phyloP scores from a whole-genome alignment of 2,888 invertebrate genomes.

The Rhimphoctona megacephalus region DNA sequence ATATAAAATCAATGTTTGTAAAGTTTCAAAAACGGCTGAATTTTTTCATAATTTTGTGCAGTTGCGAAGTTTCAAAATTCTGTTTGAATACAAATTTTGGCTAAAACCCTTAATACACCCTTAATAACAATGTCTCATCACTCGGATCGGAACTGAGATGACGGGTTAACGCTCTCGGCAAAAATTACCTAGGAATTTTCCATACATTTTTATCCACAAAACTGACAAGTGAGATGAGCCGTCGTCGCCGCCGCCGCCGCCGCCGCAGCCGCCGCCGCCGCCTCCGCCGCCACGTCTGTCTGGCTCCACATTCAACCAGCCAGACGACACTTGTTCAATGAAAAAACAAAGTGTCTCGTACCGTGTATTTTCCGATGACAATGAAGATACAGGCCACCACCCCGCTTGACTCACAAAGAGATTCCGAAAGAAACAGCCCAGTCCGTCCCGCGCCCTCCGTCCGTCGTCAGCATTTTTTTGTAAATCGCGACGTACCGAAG shows the following conservation, averaged over 20 bases:
- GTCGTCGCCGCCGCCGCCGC: no score
- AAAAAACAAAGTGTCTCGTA: not conserved
- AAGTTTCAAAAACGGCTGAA: no score
- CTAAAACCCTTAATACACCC: not conserved
- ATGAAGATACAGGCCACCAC: not conserved
- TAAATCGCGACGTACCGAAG: not conserved
- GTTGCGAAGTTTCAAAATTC: no score
- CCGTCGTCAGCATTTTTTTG: not conserved
- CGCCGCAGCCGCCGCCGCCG: not conserved
- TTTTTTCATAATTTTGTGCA: no score
- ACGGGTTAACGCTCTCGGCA: not conserved
- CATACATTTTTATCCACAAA: not conserved
- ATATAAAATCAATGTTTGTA: no score
- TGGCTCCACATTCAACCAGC: not conserved
- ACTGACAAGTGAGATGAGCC: not conserved
- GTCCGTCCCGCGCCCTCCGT: not conserved
- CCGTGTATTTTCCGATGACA: not conserved
- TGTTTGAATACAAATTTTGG: no score
- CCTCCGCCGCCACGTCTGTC: not conserved
- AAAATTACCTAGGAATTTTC: not conserved
- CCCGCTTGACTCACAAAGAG: not conserved
- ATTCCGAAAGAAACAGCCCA: not conserved
- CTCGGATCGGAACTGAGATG: not conserved
- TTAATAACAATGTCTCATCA: not conserved
- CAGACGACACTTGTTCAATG: constrained; percentile 6